Base-by-base conservation (phyloP, 2,888 invertebrate species). In the Thyatira batis region DNA sequence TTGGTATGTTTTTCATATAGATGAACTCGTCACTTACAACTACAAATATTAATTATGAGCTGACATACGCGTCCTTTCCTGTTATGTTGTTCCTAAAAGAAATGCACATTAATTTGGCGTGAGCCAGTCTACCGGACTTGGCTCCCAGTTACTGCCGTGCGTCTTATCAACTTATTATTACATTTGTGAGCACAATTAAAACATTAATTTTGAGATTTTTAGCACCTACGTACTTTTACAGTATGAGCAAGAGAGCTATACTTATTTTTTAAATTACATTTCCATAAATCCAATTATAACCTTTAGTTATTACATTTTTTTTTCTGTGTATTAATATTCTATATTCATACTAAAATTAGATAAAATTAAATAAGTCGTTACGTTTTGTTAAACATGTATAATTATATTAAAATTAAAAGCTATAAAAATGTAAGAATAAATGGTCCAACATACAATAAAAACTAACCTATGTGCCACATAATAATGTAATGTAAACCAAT, bases 401-500 rank as follows among this genome's bases (percentile, higher is more conserved):
- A 23, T 43, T 39, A 25, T 48, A 46, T 43, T 27, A 45, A 43
- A 48, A 25, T 23, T 25, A 48, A 25, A 21, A 27, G 13, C 21
- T 46, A 46, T 23, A 46, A 10, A 63, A 57, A 39, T 17, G 39
- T 11, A 33, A 44, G 28, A 63, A 61, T 53, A 17, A 54, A 59
- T 58, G 53, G 50, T 57, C 54, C 50, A 57, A 61, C 53, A 58
- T 21, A 52, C 2, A 39, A 17, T 33, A 56, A 44, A 46, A 58
- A 59, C 69, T 33, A 33, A 33, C 33, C n/a, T 33, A 33, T 8
- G 8, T 1, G 39, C 39, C 39, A 8, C 8, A 33, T 33, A n/a
- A 33, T 30, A 17, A 6, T 52, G 49, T 46, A 58, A 71, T 52
- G 49, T 46, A 58, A 71, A 69, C 63, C 63, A 61, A 67, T 60